Conservation (phyloP, 2,113 vertebrate species). For the Pomatorhinus ruficollis region DNA sequence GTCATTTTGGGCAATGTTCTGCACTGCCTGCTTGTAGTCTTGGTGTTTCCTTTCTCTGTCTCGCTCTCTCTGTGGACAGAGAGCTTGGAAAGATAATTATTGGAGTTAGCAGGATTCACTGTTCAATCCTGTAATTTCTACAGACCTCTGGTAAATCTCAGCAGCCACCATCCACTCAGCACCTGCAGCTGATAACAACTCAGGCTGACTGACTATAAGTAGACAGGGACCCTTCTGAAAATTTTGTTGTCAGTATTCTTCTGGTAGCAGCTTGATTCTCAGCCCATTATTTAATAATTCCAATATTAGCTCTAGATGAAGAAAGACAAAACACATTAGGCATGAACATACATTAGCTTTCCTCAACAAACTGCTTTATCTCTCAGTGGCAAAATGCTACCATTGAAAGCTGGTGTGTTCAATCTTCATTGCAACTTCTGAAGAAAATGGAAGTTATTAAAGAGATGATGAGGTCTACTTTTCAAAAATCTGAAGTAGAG, state of each 20-base stretch:
- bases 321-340: not conserved
- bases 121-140: not conserved
- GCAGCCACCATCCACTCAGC: not conserved
- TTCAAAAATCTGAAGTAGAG: not conserved
- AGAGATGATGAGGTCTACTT: not conserved
- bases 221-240: not conserved
- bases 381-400: not conserved
- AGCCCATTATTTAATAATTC: constrained; percentile 6
- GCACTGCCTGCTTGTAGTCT: not conserved
- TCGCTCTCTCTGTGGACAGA: not conserved
- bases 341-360: not conserved
- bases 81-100: not conserved
- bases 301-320: not conserved
- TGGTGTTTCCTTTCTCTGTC: not conserved
- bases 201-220: not conserved
- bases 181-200: not conserved
- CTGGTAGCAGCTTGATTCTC: not conserved
- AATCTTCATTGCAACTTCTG: not conserved
- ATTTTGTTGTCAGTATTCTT: not conserved
- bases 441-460: not conserved
- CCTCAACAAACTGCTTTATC: not conserved
- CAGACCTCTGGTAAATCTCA: not conserved
- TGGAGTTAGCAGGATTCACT: not conserved
- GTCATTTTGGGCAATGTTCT: not conserved
- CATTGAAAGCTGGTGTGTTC: not conserved